Evolutionary conservation across 2,888 invertebrate genomes (phyloP).

Genomic region (Conops quadrifasciatus): DNA sequence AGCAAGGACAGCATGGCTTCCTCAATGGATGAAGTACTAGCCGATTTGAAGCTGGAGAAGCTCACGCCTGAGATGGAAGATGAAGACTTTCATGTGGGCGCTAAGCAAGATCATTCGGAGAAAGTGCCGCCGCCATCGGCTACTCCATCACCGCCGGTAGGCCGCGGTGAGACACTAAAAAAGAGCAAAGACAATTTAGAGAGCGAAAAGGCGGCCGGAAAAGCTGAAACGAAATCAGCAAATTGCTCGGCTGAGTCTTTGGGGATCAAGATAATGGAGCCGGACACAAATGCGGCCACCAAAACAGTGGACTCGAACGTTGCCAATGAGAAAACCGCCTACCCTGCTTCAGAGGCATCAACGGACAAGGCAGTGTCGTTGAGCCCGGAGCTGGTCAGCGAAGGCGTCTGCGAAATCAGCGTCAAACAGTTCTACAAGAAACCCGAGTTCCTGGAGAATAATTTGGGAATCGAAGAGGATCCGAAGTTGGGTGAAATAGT

Average conservation of each 20-base stretch:
- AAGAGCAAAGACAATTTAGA: not conserved
- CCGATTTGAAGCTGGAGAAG: slow-evolving; percentile 56
- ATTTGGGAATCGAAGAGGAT: slow-evolving; percentile 65
- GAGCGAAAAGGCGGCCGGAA: slow-evolving; percentile 13
- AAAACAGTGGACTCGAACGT: slow-evolving; percentile 22
- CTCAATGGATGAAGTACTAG: slow-evolving; percentile 55
- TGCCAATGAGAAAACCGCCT: not conserved
- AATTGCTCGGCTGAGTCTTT: slow-evolving; percentile 47
- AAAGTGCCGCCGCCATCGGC: not conserved
- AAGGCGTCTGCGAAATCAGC: slow-evolving; percentile 63
- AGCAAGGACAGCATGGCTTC: slow-evolving; percentile 61
- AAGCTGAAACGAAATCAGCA: slow-evolving; percentile 4
- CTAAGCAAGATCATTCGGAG: not conserved
- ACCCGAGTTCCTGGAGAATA: slow-evolving; percentile 64
- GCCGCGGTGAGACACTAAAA: not conserved
- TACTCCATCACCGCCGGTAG: not conserved
- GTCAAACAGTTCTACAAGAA: slow-evolving; percentile 66
- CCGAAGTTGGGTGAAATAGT: slow-evolving; percentile 65
- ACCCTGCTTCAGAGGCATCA: slow-evolving; percentile 26
- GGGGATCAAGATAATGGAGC: slow-evolving; percentile 46
- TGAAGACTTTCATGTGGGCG: slow-evolving; percentile 38
- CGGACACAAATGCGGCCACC: slow-evolving; percentile 29
- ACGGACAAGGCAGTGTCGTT: slow-evolving; percentile 58
- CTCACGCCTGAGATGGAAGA: slow-evolving; percentile 47
- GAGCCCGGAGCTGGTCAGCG: slow-evolving; percentile 62